Percentiles rank a stretch among this genome's conserved stretches.
phyloP scores from a whole-genome alignment of 2,113 vertebrate species.

The Ifrita kowaldi region DNA sequence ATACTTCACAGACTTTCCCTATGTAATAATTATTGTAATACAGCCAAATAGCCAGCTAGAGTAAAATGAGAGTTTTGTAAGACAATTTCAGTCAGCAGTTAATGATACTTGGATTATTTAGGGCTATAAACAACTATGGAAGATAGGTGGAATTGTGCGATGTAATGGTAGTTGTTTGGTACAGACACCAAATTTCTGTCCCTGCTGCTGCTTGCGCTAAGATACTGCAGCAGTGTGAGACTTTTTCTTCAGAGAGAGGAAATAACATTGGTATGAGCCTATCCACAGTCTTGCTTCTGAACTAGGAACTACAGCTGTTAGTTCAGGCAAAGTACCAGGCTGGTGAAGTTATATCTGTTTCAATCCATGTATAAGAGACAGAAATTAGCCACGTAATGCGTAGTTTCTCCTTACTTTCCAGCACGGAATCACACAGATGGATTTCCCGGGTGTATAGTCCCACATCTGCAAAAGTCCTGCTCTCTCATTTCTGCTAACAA shows the following conservation, averaged over 20 bases:
- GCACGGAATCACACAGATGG: background rate
- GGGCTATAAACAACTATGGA: background rate
- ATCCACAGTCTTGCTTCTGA: background rate
- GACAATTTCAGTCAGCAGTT: background rate
- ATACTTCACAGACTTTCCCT: background rate
- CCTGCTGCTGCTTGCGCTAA: background rate
- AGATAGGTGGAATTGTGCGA: background rate
- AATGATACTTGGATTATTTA: background rate
- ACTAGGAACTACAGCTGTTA: background rate
- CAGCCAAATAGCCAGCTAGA: background rate
- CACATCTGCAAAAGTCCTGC: background rate
- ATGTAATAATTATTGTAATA: background rate
- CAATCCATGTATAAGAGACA: background rate
- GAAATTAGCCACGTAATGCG: background rate
- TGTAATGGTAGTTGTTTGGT: background rate
- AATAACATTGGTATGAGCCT: background rate
- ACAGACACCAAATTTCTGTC: background rate
- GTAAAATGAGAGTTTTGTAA: background rate
- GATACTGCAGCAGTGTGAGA: background rate
- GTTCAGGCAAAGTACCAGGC: background rate
- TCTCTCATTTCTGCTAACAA: background rate
- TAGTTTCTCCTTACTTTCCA: background rate
- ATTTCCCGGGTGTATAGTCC: rapidly evolving
- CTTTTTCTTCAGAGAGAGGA: background rate
- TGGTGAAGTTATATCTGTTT: background rate